These are phyloP conservation scores for Setipinna tenuifilis DNA, from an alignment of 2,797 vertebrate species.

Conservation along the genomic window DNA sequence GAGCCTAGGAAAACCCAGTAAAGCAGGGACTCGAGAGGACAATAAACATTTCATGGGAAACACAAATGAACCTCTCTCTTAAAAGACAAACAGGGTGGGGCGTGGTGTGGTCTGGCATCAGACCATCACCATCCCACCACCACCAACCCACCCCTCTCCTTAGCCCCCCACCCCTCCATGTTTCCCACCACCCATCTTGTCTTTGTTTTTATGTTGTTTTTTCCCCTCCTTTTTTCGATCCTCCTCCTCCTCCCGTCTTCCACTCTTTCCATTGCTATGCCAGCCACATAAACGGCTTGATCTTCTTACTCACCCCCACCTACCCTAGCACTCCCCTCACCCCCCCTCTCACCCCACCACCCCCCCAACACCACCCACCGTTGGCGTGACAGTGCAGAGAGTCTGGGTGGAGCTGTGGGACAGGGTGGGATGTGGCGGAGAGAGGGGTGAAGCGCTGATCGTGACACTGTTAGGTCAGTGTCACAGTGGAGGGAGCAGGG, in stretches of 20 bases:
- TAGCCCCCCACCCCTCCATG: not conserved
- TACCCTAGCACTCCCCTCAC: not conserved
- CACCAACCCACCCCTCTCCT: too few relatives aligned
- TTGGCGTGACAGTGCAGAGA: too few relatives aligned
- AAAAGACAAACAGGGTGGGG: not conserved
- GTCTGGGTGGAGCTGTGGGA: conserved; percentile 18
- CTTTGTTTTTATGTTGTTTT: not conserved
- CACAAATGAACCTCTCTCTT: not conserved
- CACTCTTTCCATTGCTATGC: not conserved
- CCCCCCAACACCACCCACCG: too few relatives aligned
- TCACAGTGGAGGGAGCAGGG: conserved; percentile 19
- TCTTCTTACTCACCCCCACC: not conserved
- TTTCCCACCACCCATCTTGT: not conserved
- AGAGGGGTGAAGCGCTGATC: not conserved
- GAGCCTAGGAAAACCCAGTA: not conserved
- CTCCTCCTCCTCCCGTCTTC: not conserved
- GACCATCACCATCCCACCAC: not conserved
- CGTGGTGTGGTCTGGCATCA: not conserved
- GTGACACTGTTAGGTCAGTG: conserved; percentile 28
- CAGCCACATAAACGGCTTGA: conserved; percentile 34
- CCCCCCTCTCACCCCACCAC: not conserved
- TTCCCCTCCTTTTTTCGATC: not conserved
- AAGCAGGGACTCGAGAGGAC: not conserved
- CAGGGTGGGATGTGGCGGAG: not conserved
- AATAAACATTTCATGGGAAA: not conserved